These are phyloP conservation scores for Drosophila paranaensis DNA, from an alignment of 2,888 invertebrate genomes.

Conservation along the genomic window DNA sequence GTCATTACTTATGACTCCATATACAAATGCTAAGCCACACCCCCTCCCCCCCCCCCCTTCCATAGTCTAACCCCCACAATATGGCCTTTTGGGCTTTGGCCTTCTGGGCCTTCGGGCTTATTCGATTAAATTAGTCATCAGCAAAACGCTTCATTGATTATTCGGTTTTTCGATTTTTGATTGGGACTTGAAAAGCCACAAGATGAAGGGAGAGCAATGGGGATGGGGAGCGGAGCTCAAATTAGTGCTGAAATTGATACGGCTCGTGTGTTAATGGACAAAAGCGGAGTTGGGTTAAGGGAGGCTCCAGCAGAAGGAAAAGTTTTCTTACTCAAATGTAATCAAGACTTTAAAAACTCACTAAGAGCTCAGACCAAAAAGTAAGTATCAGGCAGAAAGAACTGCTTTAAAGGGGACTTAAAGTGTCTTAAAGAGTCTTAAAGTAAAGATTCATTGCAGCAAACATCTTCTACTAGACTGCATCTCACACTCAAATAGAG, in stretches of 20 bases:
- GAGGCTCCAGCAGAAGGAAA: background rate
- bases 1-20: slow-evolving; percentile 50
- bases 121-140: slow-evolving; percentile 49
- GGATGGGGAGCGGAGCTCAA: background rate
- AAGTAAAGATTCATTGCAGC: too few relatives aligned
- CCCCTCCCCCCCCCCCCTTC: too few relatives aligned
- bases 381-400: too few relatives aligned
- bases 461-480: too few relatives aligned
- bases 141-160: slow-evolving; percentile 41
- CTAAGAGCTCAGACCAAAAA: too few relatives aligned
- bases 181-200: background rate
- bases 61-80: background rate
- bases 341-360: background rate
- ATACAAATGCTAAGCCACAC: background rate
- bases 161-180: slow-evolving; percentile 26
- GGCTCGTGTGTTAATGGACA: background rate
- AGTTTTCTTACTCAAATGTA: background rate
- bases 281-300: background rate
- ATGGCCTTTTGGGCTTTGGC: background rate
- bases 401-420: too few relatives aligned
- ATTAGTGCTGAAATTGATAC: background rate
- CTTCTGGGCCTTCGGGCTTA: background rate
- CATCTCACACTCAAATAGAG: too few relatives aligned
- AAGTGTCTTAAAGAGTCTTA: too few relatives aligned
- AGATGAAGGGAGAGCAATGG: background rate